Conservation (phyloP, 2,888 invertebrate genomes). For the Oscheius sp. region DNA sequence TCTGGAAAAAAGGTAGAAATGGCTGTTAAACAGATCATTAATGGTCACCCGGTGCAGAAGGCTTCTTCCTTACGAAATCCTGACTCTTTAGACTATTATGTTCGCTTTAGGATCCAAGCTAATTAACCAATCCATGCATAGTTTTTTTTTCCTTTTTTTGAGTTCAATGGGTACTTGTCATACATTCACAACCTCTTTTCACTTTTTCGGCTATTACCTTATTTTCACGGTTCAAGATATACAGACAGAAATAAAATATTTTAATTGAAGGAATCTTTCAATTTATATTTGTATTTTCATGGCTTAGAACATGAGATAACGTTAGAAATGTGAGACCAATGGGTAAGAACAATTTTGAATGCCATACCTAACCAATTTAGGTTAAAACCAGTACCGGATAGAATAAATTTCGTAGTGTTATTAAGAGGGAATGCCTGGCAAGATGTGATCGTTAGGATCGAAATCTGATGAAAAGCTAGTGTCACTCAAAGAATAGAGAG, state of each 20-base stretch:
- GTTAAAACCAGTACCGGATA: no score
- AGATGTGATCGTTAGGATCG: constrained; percentile 4
- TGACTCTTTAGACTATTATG: constrained; percentile 60
- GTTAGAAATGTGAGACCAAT: neutral
- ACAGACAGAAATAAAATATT: no score
- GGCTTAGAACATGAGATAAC: neutral
- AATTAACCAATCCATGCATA: neutral
- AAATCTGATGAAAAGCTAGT: constrained; percentile 9
- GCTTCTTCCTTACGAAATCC: constrained; percentile 74
- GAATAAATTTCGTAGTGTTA: neutral
- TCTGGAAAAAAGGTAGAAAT: constrained; percentile 77
- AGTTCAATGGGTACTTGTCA: neutral
- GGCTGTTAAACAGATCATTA: constrained; percentile 74
- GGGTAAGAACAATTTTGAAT: neutral
- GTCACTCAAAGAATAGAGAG: constrained; percentile 7
- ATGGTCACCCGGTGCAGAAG: constrained; percentile 73
- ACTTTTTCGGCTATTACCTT: no score
- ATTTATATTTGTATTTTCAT: neutral
- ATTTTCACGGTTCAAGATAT: no score
- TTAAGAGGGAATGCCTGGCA: neutral
- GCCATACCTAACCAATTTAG: no score
- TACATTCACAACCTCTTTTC: neutral
- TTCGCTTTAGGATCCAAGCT: neutral
- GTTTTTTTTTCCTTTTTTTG: no score
- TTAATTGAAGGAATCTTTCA: neutral